Percentiles rank a stretch among this genome's conserved stretches.
These are phyloP conservation scores for Acanthosepion lycidas DNA, from an alignment of 2,888 invertebrate genomes.

Conservation along the genomic window DNA sequence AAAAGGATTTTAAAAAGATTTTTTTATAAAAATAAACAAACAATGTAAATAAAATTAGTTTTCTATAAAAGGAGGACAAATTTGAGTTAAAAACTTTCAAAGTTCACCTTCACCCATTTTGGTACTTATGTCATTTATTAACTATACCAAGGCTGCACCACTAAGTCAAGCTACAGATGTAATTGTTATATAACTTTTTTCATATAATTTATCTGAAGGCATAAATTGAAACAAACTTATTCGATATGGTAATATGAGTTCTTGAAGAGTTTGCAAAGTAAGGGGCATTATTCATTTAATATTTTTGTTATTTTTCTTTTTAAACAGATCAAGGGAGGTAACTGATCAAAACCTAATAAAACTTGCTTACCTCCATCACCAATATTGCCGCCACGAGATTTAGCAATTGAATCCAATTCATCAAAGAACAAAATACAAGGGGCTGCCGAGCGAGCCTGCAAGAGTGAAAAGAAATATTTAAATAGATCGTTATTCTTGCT, in stretches of 20 bases:
- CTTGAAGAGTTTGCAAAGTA: not conserved
- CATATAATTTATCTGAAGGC: no score
- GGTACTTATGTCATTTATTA: not conserved
- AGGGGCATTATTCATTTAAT: not conserved
- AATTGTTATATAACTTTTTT: no score
- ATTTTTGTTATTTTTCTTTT: no score
- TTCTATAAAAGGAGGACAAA: no score
- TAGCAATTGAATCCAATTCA: conserved; percentile 99
- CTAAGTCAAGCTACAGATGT: no score
- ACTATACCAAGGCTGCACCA: not conserved
- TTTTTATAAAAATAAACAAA: no score
- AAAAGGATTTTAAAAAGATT: no score
- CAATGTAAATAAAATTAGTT: no score
- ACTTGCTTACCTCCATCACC: conserved; percentile 86
- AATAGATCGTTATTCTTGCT: not conserved
- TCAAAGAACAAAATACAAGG: conserved; percentile 99
- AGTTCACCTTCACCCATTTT: no score
- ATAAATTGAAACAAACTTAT: no score
- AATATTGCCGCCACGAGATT: conserved; percentile 96
- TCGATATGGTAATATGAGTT: no score
- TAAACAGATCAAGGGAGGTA: not conserved
- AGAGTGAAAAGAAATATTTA: conserved; percentile 46
- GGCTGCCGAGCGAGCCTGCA: conserved; percentile 95
- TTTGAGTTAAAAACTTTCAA: no score
- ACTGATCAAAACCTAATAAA: not conserved